Conservation (phyloP, 2,113 vertebrate genomes). For the Strigops habroptila region DNA sequence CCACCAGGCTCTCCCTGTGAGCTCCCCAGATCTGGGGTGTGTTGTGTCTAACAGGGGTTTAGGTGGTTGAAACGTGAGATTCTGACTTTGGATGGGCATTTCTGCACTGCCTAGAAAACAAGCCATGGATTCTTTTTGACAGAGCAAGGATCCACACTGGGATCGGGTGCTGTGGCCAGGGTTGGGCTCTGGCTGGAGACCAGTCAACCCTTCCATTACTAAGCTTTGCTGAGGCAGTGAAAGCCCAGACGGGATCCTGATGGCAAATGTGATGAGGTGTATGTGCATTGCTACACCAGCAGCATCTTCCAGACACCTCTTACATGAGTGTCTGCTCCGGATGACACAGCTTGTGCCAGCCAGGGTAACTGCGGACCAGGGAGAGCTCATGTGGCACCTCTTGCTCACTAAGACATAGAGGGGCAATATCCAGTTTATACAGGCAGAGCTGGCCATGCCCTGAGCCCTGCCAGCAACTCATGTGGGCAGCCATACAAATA, state of each 20-base stretch:
- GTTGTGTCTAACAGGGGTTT: not conserved
- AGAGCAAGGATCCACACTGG: rapidly evolving
- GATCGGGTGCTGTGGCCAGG: not conserved
- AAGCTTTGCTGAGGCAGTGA: not conserved
- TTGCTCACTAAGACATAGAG: not conserved
- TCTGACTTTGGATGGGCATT: not conserved
- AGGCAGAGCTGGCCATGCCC: not conserved
- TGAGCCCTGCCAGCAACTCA: not conserved
- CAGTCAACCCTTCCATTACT: not conserved
- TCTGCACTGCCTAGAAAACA: rapidly evolving
- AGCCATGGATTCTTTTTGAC: not conserved
- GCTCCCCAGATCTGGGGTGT: rapidly evolving
- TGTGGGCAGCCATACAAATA: not conserved
- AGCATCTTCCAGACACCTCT: not conserved
- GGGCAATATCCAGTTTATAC: not conserved
- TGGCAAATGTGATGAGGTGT: not conserved
- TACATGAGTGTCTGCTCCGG: not conserved
- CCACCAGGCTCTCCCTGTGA: rapidly evolving
- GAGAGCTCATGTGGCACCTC: not conserved
- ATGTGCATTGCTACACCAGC: not conserved
- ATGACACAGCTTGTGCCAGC: not conserved
- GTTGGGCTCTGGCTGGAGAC: not conserved
- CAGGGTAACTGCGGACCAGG: rapidly evolving
- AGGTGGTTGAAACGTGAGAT: not conserved
- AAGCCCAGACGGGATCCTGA: not conserved